Evolutionary conservation across 2,888 invertebrate species (phyloP).

Genomic region (Caenorhabditis panamensis): DNA sequence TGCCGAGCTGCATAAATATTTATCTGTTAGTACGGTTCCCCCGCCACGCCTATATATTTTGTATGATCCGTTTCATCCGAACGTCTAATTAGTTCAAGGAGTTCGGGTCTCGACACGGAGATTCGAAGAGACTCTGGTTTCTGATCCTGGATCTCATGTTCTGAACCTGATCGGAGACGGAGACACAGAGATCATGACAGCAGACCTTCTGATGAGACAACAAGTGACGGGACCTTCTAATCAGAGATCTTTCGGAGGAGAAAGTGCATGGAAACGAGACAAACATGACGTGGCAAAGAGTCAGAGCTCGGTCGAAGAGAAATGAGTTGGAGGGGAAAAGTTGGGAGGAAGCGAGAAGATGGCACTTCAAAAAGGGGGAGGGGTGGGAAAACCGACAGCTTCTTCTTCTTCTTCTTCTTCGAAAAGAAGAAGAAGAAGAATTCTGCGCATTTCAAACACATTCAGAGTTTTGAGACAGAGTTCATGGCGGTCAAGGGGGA

Average conservation of each 20-base stretch:
- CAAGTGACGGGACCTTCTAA: no score
- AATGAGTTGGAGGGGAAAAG: background rate
- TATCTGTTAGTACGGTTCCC: constrained; percentile 24
- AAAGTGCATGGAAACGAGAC: background rate
- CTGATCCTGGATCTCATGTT: no score
- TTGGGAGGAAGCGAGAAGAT: background rate
- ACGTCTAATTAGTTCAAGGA: background rate
- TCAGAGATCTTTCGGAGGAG: background rate
- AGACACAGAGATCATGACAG: background rate
- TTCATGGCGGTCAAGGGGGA: no score
- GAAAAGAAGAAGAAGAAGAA: background rate
- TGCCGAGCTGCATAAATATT: constrained; percentile 58
- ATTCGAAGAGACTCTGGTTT: no score
- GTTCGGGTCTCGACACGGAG: no score
- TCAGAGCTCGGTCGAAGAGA: background rate
- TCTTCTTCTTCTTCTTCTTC: background rate
- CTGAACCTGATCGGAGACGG: constrained; percentile 19
- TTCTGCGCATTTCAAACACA: no score
- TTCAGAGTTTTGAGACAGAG: no score
- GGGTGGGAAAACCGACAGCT: constrained; percentile 4
- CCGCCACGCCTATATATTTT: background rate
- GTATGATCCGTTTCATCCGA: background rate
- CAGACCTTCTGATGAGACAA: no score
- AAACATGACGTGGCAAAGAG: background rate
- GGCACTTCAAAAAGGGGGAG: background rate